Evolutionary conservation across 2,888 invertebrate genomes (phyloP), one percentile per base, ranked within the genome.

Genomic region (Biston stratarius): DNA sequence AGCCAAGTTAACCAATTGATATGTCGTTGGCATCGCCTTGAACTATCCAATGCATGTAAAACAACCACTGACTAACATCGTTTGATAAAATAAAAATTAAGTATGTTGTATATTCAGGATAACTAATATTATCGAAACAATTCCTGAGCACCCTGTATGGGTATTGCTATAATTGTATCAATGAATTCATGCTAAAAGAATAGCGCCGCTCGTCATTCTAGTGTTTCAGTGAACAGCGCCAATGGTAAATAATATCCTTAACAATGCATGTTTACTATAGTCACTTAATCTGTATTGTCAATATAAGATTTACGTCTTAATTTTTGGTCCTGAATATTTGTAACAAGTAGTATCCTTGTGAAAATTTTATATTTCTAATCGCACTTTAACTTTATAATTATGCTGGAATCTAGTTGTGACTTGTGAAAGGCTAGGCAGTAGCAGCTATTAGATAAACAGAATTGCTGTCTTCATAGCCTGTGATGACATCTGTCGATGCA

Each of bases 171-270:
- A 87, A 85, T 84, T 87, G 83, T 83, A 84, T 83, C 73, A 83
- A 82, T 89, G 88, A 88, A 80, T 88, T 90, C 89, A 88, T 83
- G 86, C 83, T 86, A 85, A 87, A 89, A 87, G 86, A 86, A 88
- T 87, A 89, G 76, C 61, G 66, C 14, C 56, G 33, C 52, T 51
- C 34, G 52, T 53, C 57, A 61, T 24, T 56, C 48, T 47, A 33
- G 47, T 42, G 44, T 9, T 66, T 66, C 66, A 57, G 10, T 45
- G 61, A 66, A 61, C 40, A 45, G 44, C 61, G 14, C n/a, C 40
- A 8, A 60, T 49, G 44, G 56, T 36, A 61, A 44, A 56, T 61
- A 33, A 55, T 61, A 61, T 58, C 48, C 61, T 55, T 53, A 36
- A 69, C 68, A 69, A 68, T 69, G 61, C 42, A 49, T 68, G 51